These are phyloP conservation scores for Drosophila nigricruria DNA, from an alignment of 2,888 invertebrate genomes.

Conservation along the genomic window DNA sequence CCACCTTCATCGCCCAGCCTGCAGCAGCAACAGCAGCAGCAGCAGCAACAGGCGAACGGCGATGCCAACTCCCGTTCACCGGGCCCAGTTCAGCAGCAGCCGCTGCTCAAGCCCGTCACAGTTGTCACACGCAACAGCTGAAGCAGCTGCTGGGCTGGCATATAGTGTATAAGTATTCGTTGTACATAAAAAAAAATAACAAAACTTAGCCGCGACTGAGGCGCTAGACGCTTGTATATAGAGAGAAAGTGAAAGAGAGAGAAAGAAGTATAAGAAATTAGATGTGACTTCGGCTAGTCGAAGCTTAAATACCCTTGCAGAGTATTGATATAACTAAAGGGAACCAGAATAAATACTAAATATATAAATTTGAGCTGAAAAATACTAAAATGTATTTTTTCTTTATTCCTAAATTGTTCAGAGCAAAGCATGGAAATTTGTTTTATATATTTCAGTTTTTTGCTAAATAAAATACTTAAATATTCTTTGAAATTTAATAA, in stretches of 20 bases:
- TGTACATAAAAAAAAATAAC: constrained; percentile 66
- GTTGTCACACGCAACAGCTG: constrained; percentile 87
- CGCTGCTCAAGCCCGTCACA: constrained; percentile 86
- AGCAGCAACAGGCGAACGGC: constrained; percentile 35
- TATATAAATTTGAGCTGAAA: background rate
- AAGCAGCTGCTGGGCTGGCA: constrained; percentile 58
- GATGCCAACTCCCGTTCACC: constrained; percentile 59
- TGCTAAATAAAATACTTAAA: background rate
- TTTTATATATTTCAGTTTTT: background rate
- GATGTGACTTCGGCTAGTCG: constrained; percentile 43
- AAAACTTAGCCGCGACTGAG: constrained; percentile 66
- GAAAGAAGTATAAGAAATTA: constrained; percentile 2
- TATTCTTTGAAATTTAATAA: background rate
- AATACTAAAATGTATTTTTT: background rate
- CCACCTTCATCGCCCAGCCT: constrained; percentile 57
- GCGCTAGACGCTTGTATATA: constrained; percentile 78
- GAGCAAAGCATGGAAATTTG: background rate
- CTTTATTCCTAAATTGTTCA: background rate
- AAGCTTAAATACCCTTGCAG: constrained; percentile 48
- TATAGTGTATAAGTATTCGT: constrained; percentile 62
- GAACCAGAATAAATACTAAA: background rate
- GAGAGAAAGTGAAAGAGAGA: constrained; percentile 17
- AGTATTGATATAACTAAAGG: background rate
- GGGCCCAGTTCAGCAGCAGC: constrained; percentile 57
- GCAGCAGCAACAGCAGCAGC: constrained; percentile 29